Conservation (phyloP, 1,140 invertebrate genomes). For the Trissolcus basalis region DNA sequence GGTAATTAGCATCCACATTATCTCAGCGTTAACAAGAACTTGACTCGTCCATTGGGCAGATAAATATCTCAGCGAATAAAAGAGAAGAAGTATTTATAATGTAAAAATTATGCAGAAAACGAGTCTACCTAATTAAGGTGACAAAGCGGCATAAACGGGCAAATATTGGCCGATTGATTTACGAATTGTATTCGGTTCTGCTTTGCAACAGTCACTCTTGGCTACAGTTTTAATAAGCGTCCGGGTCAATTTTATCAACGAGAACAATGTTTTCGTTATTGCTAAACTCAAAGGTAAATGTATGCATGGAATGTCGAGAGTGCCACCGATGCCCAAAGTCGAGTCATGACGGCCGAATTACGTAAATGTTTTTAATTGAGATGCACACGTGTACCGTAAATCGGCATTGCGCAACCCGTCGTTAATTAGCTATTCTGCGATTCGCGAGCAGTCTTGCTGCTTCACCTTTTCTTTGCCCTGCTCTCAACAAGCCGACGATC, state of each 20-base stretch:
- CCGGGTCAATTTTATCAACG: neutral
- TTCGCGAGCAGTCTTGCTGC: constrained; percentile 27
- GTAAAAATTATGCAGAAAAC: constrained; percentile 57
- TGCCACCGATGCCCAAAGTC: constrained; percentile 25
- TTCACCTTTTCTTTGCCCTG: constrained; percentile 41
- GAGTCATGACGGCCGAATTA: constrained; percentile 39
- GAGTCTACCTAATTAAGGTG: constrained; percentile 57
- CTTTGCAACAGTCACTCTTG: constrained; percentile 19
- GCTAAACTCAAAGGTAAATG: constrained; percentile 8
- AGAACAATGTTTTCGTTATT: constrained; percentile 32
- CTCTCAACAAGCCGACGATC: constrained; percentile 13
- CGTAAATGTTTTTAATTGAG: constrained; percentile 61
- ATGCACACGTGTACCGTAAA: constrained; percentile 55
- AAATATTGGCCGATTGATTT: constrained; percentile 48
- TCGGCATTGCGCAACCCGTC: constrained; percentile 44
- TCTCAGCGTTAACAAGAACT: constrained; percentile 48
- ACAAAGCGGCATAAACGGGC: constrained; percentile 43
- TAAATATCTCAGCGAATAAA: constrained; percentile 48
- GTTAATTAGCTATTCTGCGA: constrained; percentile 56
- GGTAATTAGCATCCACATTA: constrained; percentile 57
- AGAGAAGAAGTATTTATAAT: constrained; percentile 53
- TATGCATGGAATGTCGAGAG: constrained; percentile 26
- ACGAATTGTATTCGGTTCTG: constrained; percentile 25
- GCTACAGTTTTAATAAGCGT: constrained; percentile 16
- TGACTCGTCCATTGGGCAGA: constrained; percentile 41